These are phyloP conservation scores for Harmothoe impar DNA, from an alignment of 2,888 invertebrate species.

Conservation along the genomic window DNA sequence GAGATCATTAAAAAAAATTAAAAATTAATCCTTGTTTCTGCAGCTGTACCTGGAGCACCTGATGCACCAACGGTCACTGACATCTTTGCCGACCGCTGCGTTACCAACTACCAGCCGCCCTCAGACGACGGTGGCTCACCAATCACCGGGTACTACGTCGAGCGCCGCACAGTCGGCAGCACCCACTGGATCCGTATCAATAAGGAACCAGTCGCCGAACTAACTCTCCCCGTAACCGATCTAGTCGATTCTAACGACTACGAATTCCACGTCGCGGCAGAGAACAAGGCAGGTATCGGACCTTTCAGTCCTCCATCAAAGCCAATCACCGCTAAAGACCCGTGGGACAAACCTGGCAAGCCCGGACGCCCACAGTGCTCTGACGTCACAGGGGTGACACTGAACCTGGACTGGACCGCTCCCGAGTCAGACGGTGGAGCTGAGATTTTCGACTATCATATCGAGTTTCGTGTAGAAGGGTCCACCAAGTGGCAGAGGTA, in stretches of 20 bases:
- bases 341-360: slow-evolving; percentile 73
- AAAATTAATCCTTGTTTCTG: neutral
- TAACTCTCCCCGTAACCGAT: slow-evolving; percentile 69
- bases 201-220: slow-evolving; percentile 74
- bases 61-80: slow-evolving; percentile 71
- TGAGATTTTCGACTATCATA: slow-evolving; percentile 79
- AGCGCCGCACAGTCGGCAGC: slow-evolving; percentile 67
- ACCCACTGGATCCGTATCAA: slow-evolving; percentile 89
- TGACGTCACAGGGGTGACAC: slow-evolving; percentile 87
- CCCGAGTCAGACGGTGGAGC: slow-evolving; percentile 82
- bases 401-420: slow-evolving; percentile 87
- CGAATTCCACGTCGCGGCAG: slow-evolving; percentile 76
- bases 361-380: slow-evolving; percentile 68
- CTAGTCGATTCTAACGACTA: slow-evolving; percentile 86
- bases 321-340: slow-evolving; percentile 72
- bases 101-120: slow-evolving; percentile 81
- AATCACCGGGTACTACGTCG: slow-evolving; percentile 75
- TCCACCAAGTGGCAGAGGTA: slow-evolving; percentile 66
- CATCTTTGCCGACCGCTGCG: slow-evolving; percentile 71
- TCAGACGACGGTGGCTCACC: slow-evolving; percentile 82
- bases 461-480: slow-evolving; percentile 77
- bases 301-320: slow-evolving; percentile 71
- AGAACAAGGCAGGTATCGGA: slow-evolving; percentile 87
- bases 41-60: slow-evolving; percentile 73
- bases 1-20: no score